These are phyloP conservation scores for Seriola quinqueradiata DNA, from an alignment of 2,113 vertebrate species.

Conservation along the genomic window DNA sequence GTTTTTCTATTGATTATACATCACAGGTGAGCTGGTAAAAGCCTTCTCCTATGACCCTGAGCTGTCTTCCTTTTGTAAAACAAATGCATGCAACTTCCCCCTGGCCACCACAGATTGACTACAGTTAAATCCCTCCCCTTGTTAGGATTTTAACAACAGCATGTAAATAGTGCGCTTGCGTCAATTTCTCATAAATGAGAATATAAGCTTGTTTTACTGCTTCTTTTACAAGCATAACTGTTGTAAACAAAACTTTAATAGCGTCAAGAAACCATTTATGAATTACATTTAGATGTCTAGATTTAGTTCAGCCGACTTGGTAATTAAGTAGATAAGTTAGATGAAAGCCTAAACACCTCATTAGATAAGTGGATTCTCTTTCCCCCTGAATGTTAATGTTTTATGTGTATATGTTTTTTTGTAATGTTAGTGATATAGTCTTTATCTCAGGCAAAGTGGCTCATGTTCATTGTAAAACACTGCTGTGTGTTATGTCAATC, in stretches of 20 bases:
- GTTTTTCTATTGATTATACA: slow-evolving; percentile 68
- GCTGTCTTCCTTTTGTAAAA: slow-evolving; percentile 51
- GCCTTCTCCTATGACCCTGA: slow-evolving; percentile 69
- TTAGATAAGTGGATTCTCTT: not conserved
- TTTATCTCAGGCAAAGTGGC: not conserved
- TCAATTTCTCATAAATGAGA: not conserved
- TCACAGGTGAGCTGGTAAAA: slow-evolving; percentile 50
- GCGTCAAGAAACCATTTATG: not conserved
- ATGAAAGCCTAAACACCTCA: not conserved
- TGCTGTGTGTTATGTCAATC: not conserved
- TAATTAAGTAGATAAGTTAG: no score
- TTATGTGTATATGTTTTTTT: not conserved
- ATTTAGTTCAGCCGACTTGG: not conserved
- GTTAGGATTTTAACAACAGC: not conserved
- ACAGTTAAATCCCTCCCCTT: slow-evolving; percentile 7
- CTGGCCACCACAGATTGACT: slow-evolving; percentile 52
- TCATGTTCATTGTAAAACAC: not conserved
- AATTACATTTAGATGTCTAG: not conserved
- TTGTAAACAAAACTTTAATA: not conserved
- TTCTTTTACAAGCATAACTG: not conserved
- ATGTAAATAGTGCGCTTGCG: not conserved
- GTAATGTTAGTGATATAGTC: not conserved
- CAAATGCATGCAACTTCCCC: slow-evolving; percentile 52
- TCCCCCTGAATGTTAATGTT: not conserved
- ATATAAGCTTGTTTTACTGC: not conserved